A percentile compares a stretch with the other conserved stretches of the same genome.
Conservation (phyloP, 2,888 invertebrate genomes). For the Orthonychiurus folsomi region DNA sequence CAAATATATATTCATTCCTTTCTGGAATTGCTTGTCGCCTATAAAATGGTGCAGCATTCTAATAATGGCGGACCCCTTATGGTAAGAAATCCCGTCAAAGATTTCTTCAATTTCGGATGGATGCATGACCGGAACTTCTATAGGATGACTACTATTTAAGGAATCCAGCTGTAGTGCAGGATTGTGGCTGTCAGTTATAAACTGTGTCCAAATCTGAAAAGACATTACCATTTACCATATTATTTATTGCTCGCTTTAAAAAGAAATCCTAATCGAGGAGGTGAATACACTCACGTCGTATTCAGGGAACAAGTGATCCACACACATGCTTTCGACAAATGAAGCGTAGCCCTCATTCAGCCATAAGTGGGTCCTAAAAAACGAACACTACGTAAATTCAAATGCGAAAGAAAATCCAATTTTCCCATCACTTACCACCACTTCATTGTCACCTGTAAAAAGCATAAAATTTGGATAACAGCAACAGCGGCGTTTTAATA, state of each 20-base stretch:
- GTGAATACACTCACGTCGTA: slow-evolving; percentile 43
- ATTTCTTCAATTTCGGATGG: slow-evolving; percentile 95
- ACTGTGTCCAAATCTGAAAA: slow-evolving; percentile 94
- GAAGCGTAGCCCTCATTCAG: slow-evolving; percentile 93
- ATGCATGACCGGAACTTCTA: slow-evolving; percentile 85
- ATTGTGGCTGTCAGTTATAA: slow-evolving; percentile 79
- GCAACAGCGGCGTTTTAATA: too few relatives aligned
- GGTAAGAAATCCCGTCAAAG: slow-evolving; percentile 92
- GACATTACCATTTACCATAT: slow-evolving; percentile 46
- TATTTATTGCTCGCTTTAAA: neutral
- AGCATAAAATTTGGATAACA: too few relatives aligned
- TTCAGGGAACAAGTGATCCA: slow-evolving; percentile 77
- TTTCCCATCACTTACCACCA: too few relatives aligned
- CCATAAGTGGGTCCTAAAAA: slow-evolving; percentile 94
- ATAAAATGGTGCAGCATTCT: slow-evolving; percentile 89
- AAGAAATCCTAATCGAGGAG: neutral
- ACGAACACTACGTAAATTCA: too few relatives aligned
- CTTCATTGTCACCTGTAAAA: slow-evolving; percentile 96
- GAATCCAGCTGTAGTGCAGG: slow-evolving; percentile 77
- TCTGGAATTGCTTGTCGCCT: slow-evolving; percentile 82
- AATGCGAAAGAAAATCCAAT: too few relatives aligned
- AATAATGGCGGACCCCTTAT: slow-evolving; percentile 88
- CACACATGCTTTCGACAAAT: slow-evolving; percentile 90
- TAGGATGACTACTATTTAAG: slow-evolving; percentile 86
- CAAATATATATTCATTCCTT: slow-evolving; percentile 85